Evolutionary conservation across 2,113 vertebrate genomes (phyloP).

Genomic region (Paracanthobrama guichenoti): DNA sequence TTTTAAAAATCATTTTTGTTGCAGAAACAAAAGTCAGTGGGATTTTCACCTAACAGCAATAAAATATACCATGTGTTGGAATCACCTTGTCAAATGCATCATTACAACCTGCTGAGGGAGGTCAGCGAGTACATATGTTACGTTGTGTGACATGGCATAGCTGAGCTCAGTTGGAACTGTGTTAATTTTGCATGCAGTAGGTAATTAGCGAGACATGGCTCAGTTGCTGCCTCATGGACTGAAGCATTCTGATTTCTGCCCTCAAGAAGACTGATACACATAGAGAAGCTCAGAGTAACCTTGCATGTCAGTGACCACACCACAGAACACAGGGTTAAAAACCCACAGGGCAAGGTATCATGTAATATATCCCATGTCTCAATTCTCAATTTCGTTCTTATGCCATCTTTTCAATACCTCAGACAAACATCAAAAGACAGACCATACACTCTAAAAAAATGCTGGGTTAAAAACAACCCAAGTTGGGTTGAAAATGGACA

Average conservation of each 20-base stretch:
- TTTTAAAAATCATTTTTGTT: conserved; percentile 38
- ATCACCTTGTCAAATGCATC: not conserved
- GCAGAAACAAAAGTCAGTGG: not conserved
- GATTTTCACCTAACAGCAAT: not conserved
- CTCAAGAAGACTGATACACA: not conserved
- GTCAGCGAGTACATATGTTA: not conserved
- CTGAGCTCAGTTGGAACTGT: not conserved
- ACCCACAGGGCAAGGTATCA: not conserved
- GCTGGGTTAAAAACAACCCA: too few relatives aligned
- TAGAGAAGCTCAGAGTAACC: conserved; percentile 19
- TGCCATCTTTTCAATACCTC: not conserved
- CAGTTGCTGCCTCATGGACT: conserved; percentile 19
- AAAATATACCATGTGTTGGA: not conserved
- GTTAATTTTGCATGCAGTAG: conserved; percentile 25
- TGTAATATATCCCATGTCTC: not conserved
- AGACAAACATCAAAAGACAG: not conserved
- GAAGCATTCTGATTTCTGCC: conserved; percentile 39
- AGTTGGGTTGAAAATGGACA: too few relatives aligned
- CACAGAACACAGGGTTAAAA: not conserved
- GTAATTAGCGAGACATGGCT: not conserved
- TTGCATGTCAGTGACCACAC: not conserved
- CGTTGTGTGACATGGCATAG: not conserved
- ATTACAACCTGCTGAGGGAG: not conserved
- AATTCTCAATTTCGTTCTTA: not conserved
- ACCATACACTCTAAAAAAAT: not conserved